phyloP scores from a whole-genome alignment of 2,888 invertebrate species.

The Dorcus hopei region DNA sequence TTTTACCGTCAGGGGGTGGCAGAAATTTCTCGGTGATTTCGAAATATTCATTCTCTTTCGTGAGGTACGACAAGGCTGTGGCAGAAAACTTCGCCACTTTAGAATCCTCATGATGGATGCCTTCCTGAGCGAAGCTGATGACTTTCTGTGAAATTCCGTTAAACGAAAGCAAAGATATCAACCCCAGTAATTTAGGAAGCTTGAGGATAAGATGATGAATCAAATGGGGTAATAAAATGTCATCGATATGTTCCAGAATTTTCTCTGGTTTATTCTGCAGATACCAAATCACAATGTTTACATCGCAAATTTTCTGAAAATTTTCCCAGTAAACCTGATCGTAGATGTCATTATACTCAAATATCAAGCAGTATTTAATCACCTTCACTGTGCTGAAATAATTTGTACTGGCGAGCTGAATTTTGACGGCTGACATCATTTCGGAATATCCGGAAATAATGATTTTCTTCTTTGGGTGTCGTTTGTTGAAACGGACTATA shows the following conservation, averaged over 20 bases:
- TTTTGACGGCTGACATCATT: background rate
- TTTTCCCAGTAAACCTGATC: background rate
- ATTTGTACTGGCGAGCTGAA: background rate
- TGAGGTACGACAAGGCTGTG: background rate
- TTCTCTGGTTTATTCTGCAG: background rate
- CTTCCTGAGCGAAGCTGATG: no score
- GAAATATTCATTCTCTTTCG: background rate
- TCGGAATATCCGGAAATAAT: background rate
- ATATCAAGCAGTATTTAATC: background rate
- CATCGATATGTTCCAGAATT: background rate
- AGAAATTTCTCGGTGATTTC: background rate
- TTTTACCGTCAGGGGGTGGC: background rate
- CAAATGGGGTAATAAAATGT: background rate
- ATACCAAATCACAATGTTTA: background rate
- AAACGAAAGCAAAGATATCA: no score
- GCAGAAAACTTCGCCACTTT: background rate
- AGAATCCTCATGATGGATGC: background rate
- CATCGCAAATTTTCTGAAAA: background rate
- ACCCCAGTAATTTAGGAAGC: no score
- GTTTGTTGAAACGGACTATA: background rate
- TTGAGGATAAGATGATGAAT: background rate
- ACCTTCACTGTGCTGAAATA: background rate
- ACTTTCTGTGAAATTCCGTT: no score
- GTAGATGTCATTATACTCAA: background rate
- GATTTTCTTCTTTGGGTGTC: background rate